Evolutionary conservation across 2,888 invertebrate species (phyloP).

Genomic region (Lasioglossum malachurum): DNA sequence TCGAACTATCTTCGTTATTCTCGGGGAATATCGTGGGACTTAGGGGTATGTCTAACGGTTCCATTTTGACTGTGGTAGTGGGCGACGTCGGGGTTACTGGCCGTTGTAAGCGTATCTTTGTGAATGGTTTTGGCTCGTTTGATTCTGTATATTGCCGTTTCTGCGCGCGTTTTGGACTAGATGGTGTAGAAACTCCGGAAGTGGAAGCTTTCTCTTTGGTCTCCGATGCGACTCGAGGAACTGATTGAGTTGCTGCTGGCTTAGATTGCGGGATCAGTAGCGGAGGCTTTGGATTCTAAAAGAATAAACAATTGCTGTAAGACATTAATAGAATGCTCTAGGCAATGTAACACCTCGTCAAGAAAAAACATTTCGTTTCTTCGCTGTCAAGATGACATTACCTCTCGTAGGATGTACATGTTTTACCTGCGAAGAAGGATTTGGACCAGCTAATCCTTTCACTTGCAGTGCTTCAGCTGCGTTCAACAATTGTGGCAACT

Average conservation of each 20-base stretch:
- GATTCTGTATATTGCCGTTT: constrained; percentile 78
- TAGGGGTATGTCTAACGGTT: constrained; percentile 81
- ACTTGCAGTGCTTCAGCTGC: constrained; percentile 94
- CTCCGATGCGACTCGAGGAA: constrained; percentile 69
- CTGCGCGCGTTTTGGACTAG: constrained; percentile 80
- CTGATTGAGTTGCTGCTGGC: constrained; percentile 69
- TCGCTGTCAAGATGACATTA: not conserved
- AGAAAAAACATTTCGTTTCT: not conserved
- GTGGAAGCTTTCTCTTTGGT: constrained; percentile 78
- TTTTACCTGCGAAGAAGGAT: constrained; percentile 80
- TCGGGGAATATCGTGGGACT: constrained; percentile 80
- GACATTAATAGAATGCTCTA: not conserved
- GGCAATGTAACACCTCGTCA: not conserved
- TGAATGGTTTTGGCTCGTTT: constrained; percentile 76
- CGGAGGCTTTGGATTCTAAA: constrained; percentile 78
- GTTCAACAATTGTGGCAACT: constrained; percentile 92
- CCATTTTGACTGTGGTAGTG: constrained; percentile 78
- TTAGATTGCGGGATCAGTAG: constrained; percentile 80
- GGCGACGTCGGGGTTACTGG: constrained; percentile 77
- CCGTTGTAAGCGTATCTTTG: constrained; percentile 81
- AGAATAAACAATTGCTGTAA: not conserved
- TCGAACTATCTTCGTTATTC: constrained; percentile 77
- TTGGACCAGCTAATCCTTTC: constrained; percentile 87
- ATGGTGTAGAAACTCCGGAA: constrained; percentile 64
- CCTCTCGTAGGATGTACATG: not conserved